Evolutionary conservation across 2,888 invertebrate genomes (phyloP).

Genomic region (Chymomyza procnemis): DNA sequence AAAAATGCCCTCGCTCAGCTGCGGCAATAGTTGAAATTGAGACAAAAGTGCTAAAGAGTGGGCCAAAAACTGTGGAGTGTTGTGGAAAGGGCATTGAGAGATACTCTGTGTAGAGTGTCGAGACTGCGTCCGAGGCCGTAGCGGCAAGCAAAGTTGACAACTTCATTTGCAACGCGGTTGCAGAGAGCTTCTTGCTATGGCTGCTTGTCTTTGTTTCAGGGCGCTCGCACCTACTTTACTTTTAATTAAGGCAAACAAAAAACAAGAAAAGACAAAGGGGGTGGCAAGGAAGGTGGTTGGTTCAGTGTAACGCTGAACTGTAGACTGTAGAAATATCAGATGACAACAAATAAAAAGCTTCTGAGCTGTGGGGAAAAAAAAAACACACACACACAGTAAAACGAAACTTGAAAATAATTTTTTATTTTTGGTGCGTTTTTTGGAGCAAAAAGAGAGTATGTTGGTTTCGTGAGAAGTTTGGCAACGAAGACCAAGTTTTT

Average conservation of each 20-base stretch:
- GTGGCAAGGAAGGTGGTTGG: neutral
- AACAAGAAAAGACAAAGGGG: constrained; percentile 30
- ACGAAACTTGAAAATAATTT: constrained; percentile 68
- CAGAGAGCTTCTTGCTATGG: constrained; percentile 10
- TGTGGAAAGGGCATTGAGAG: neutral
- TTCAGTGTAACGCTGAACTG: neutral
- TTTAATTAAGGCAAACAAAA: constrained; percentile 72
- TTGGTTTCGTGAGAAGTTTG: neutral
- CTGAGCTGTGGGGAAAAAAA: neutral
- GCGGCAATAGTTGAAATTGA: constrained; percentile 67
- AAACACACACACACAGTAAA: constrained; percentile 61
- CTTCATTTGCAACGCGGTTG: constrained; percentile 61
- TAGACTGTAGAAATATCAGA: constrained; percentile 56
- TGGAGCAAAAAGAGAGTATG: neutral
- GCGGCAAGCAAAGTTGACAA: constrained; percentile 64
- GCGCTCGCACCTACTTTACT: constrained; percentile 71
- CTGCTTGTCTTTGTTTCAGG: constrained; percentile 54
- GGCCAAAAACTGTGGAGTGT: neutral
- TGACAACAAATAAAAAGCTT: constrained; percentile 62
- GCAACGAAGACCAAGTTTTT: no score
- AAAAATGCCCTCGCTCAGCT: constrained; percentile 64
- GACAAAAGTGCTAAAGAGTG: constrained; percentile 43
- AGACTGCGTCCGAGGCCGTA: constrained; percentile 4
- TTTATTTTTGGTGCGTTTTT: neutral
- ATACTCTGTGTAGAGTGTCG: neutral